Evolutionary conservation across 2,888 invertebrate species (phyloP).

Genomic region (Clepsis dumicolana): DNA sequence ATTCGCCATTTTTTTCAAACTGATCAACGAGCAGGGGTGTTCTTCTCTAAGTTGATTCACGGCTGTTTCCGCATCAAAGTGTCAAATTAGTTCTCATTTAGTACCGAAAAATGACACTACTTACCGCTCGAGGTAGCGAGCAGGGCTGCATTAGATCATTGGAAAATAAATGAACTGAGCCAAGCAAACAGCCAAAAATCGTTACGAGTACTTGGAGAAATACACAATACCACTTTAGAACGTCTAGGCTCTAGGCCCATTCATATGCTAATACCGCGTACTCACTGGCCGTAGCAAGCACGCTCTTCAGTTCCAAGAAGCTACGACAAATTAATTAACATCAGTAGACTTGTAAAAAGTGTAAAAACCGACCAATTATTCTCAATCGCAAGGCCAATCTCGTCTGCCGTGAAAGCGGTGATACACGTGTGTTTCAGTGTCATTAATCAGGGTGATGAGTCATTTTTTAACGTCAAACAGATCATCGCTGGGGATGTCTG

Average conservation of each 20-base stretch:
- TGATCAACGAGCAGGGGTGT: too few relatives aligned
- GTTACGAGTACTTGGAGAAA: too few relatives aligned
- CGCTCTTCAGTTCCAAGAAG: constrained; percentile 35
- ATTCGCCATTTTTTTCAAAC: too few relatives aligned
- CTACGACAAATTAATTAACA: constrained; percentile 42
- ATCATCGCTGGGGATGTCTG: neutral
- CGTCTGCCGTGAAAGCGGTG: constrained; percentile 33
- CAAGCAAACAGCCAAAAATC: too few relatives aligned
- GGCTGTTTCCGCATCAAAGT: too few relatives aligned
- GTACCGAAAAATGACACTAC: too few relatives aligned
- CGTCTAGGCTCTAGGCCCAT: neutral
- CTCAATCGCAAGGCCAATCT: constrained; percentile 37
- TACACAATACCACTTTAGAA: too few relatives aligned
- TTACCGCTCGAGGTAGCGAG: too few relatives aligned
- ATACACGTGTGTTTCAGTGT: constrained; percentile 12
- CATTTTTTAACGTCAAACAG: neutral
- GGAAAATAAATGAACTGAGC: too few relatives aligned
- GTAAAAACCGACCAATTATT: constrained; percentile 33
- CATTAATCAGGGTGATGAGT: neutral
- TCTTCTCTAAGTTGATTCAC: too few relatives aligned
- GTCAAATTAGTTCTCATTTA: too few relatives aligned
- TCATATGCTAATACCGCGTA: constrained; percentile 32
- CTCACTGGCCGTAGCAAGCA: constrained; percentile 20
- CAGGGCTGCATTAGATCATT: too few relatives aligned
- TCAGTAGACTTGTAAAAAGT: constrained; percentile 36